phyloP scores from a whole-genome alignment of 2,888 invertebrate genomes.

The Ellobium chinense region DNA sequence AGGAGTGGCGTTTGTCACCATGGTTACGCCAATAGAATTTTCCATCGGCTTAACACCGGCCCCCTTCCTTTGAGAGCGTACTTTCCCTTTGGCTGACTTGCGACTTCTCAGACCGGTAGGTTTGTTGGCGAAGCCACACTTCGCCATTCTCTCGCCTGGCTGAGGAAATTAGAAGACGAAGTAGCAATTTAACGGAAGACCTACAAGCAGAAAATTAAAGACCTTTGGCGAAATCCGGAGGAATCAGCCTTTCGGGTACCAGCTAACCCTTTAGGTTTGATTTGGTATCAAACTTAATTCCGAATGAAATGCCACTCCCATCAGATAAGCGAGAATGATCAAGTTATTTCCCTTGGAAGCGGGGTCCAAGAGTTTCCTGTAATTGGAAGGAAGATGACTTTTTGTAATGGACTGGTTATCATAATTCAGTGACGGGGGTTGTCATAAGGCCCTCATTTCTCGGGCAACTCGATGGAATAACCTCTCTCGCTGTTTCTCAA shows the following conservation, averaged over 20 bases:
- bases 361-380: neutral
- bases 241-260: neutral
- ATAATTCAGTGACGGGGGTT: too few relatives aligned
- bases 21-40: slow-evolving; percentile 8
- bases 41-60: neutral
- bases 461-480: too few relatives aligned
- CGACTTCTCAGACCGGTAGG: too few relatives aligned
- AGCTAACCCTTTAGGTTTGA: neutral
- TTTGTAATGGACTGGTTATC: neutral
- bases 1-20: neutral
- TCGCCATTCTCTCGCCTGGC: too few relatives aligned
- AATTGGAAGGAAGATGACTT: neutral
- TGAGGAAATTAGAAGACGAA: too few relatives aligned
- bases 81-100: too few relatives aligned
- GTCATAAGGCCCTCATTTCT: too few relatives aligned
- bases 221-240: too few relatives aligned
- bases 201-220: too few relatives aligned
- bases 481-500: too few relatives aligned
- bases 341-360: neutral
- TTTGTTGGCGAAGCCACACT: too few relatives aligned
- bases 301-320: neutral
- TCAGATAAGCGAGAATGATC: neutral
- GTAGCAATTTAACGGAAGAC: too few relatives aligned
- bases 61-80: neutral
- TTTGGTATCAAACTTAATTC: neutral